phyloP scores from a whole-genome alignment of 2,888 invertebrate species.

The Mimachlamys varia region DNA sequence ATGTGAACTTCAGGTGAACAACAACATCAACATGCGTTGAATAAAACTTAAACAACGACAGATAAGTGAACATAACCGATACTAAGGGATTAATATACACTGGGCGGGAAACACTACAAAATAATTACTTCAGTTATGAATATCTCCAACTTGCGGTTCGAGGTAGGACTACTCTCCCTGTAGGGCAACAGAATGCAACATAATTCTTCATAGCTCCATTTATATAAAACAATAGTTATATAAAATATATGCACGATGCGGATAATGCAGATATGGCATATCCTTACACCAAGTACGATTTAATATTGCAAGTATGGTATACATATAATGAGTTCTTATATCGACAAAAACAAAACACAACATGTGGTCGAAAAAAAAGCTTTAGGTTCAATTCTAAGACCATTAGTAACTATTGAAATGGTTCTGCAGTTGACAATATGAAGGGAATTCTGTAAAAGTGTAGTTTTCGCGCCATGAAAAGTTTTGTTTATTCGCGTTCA shows the following conservation, averaged over 20 bases:
- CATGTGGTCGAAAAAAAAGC: background rate
- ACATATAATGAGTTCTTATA: background rate
- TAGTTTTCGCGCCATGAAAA: background rate
- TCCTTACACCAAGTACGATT: background rate
- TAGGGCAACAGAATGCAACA: background rate
- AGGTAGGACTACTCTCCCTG: background rate
- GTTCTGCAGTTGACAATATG: background rate
- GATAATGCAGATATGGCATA: background rate
- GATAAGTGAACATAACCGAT: background rate
- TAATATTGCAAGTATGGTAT: background rate
- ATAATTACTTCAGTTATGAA: background rate
- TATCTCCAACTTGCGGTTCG: background rate
- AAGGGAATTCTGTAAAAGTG: background rate
- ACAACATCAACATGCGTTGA: constrained; percentile 8
- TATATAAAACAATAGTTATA: background rate
- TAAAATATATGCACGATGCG: background rate
- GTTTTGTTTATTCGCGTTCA: background rate
- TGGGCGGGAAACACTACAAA: background rate
- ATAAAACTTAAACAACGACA: background rate
- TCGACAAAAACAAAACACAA: background rate
- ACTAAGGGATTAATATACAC: background rate
- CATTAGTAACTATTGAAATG: background rate
- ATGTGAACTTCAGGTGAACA: constrained; percentile 17
- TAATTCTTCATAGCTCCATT: background rate
- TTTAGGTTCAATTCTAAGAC: background rate